Evolutionary conservation across 1,140 invertebrate genomes (phyloP), one percentile per base, ranked within the genome.

Genomic region (Tribolium castaneum): DNA sequence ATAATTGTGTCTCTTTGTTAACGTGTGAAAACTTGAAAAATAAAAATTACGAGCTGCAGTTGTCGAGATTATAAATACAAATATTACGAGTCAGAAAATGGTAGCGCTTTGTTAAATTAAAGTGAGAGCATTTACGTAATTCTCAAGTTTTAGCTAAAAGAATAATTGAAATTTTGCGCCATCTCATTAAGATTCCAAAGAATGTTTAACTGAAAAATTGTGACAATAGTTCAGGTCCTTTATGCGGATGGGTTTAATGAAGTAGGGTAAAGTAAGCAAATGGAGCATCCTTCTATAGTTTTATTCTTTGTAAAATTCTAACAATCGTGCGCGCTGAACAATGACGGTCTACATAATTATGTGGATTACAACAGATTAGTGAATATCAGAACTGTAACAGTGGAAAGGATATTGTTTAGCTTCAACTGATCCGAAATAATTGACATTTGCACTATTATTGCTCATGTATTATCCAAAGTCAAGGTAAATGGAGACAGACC

Each of bases 401-500:
- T 35, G 59, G 30, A 66, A 22, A 30, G 22, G 54, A 9, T 25
- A 25, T 59, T 19, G 22, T 59, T 59, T 30, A 22, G 19, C 59
- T 35, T 35, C 9, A 35, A 14, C 10, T 66, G 59, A 66, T 66
- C 59, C 25, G 59, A 66, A 66, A 66, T 66, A 66, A 66, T 35
- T 66, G 59, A 34, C 59, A 66, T 66, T 66, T 66, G n/a, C 30
- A 66, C 19, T 66, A 34, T 62, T 25, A 34, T n/a, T n/a, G 25
- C 25, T 30, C 3, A n/a, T 59, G 19, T 66, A 35, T 66, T 66
- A 66, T 66, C 59, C 59, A 66, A 66, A 66, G 59, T 66, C 59
- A 66, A 66, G 59, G 59, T 66, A 66, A 66, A 34, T 34, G 59
- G 10, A 9, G 59, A 30, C 59, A 34, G 59, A 30, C 59, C 59